These are phyloP conservation scores for Chrysogorgia sp. DNA, from an alignment of 92 coral and sea anemone species.

Conservation along the genomic window DNA sequence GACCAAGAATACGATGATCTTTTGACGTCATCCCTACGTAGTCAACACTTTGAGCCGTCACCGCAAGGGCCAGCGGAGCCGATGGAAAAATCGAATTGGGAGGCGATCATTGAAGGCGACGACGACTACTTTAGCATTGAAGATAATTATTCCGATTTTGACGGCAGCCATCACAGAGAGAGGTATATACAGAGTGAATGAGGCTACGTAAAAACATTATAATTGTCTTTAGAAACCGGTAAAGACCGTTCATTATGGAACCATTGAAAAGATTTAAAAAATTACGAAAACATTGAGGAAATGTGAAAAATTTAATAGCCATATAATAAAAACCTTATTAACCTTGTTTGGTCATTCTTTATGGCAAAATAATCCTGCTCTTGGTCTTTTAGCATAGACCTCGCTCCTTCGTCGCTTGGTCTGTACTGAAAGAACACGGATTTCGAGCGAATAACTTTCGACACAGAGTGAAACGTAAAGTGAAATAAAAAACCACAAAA, in stretches of 20 bases:
- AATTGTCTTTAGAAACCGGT: background rate
- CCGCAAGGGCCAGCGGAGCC: background rate
- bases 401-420: too few species aligned
- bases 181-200: background rate
- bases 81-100: background rate
- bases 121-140: slow-evolving; percentile 12
- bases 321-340: too few species aligned
- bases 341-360: too few species aligned
- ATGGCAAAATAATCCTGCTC: too few species aligned
- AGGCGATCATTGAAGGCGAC: slow-evolving; percentile 13
- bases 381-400: too few species aligned
- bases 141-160: slow-evolving; percentile 22
- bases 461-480: too few species aligned
- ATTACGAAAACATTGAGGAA: too few species aligned
- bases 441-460: too few species aligned
- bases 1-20: slow-evolving; percentile 26
- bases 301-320: too few species aligned
- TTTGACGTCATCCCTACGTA: slow-evolving; percentile 18
- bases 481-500: too few species aligned
- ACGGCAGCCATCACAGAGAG: background rate
- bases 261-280: too few species aligned
- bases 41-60: slow-evolving; percentile 19
- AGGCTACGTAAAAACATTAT: background rate
- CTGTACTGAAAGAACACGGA: too few species aligned
- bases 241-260: background rate